phyloP scores from a whole-genome alignment of 2,888 invertebrate species.

The Lysandra bellargus region DNA sequence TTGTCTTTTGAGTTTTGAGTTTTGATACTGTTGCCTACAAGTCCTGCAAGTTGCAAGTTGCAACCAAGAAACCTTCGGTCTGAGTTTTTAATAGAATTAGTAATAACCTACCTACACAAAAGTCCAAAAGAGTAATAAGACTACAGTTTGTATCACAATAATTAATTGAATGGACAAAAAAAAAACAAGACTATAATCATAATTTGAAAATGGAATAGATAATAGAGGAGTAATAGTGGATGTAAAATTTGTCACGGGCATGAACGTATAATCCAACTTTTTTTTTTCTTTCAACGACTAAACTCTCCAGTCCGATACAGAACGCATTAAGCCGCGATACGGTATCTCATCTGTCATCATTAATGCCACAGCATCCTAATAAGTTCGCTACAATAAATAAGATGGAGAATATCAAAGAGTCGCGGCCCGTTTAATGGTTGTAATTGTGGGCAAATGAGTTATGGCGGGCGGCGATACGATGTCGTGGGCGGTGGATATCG shows the following conservation, averaged over 20 bases:
- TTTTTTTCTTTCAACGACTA: slow-evolving; percentile 51
- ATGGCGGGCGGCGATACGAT: slow-evolving; percentile 62
- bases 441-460: slow-evolving; percentile 77
- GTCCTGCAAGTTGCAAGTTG: too few relatives aligned
- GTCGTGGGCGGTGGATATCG: slow-evolving; percentile 69
- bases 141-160: background rate
- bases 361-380: slow-evolving; percentile 77
- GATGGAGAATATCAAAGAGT: slow-evolving; percentile 72
- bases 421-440: slow-evolving; percentile 76
- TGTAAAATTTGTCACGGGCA: slow-evolving; percentile 47
- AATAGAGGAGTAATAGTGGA: slow-evolving; percentile 39
- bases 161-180: background rate
- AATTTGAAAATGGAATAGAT: slow-evolving; percentile 1
- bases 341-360: slow-evolving; percentile 78
- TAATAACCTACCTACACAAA: background rate
- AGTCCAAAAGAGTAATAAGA: background rate
- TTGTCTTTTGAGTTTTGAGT: too few relatives aligned
- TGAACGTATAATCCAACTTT: slow-evolving; percentile 55
- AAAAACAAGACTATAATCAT: background rate
- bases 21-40: too few relatives aligned
- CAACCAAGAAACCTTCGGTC: too few relatives aligned
- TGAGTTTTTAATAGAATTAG: too few relatives aligned
- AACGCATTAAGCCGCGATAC: slow-evolving; percentile 67
- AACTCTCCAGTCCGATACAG: slow-evolving; percentile 56
- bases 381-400: slow-evolving; percentile 77